A percentile compares a stretch with the other conserved stretches of the same genome.
Conservation (phyloP, 2,888 invertebrate species). For the Hirtodrosophila alboralis region DNA sequence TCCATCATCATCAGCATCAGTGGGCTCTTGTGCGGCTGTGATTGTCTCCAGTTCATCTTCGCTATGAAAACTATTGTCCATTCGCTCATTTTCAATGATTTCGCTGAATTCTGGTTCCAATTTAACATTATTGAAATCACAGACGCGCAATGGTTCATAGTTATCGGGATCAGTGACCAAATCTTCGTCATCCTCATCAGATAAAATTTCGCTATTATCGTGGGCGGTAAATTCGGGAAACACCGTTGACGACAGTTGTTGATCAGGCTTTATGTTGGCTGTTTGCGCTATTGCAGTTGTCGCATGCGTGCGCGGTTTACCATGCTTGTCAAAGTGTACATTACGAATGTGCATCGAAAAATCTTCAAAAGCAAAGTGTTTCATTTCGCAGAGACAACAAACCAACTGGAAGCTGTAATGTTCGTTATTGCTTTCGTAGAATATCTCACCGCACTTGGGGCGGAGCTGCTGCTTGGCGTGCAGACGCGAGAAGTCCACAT, state of each 20-base stretch:
- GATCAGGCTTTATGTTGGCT: background rate
- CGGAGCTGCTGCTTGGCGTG: conserved; percentile 53
- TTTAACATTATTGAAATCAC: conserved; percentile 14
- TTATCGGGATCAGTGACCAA: background rate
- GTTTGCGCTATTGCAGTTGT: conserved; percentile 1
- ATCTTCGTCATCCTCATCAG: conserved; percentile 11
- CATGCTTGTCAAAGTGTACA: conserved; percentile 52
- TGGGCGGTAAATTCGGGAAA: background rate
- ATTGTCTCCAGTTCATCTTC: conserved; percentile 12
- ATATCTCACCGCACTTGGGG: conserved; percentile 71
- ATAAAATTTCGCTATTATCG: conserved; percentile 1
- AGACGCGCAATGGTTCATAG: conserved; percentile 11
- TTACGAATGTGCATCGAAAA: conserved; percentile 65
- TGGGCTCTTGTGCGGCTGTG: background rate
- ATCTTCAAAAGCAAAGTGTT: conserved; percentile 65
- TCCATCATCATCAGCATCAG: conserved; percentile 11
- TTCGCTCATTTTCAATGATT: background rate
- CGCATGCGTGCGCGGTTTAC: conserved; percentile 37
- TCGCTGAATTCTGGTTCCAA: conserved; percentile 3
- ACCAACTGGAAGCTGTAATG: conserved; percentile 53
- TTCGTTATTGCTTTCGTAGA: conserved; percentile 55
- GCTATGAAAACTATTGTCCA: conserved; percentile 6
- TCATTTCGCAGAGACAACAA: conserved; percentile 67
- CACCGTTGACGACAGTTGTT: background rate
- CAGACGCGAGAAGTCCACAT: conserved; percentile 57